These are phyloP conservation scores for Astatoreochromis straeleni DNA, from an alignment of 2,113 vertebrate species.

Conservation along the genomic window DNA sequence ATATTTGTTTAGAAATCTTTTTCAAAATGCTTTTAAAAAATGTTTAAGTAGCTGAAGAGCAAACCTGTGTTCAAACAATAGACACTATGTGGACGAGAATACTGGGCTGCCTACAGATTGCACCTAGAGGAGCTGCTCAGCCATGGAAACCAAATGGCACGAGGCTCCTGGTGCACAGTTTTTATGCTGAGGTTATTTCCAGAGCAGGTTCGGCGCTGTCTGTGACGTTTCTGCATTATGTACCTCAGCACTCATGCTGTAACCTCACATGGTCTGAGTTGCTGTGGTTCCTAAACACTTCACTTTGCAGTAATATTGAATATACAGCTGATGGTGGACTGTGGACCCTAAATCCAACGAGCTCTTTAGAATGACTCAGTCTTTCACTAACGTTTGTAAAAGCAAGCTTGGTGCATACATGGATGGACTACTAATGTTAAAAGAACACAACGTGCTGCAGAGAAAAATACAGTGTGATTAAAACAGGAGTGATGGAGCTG, in stretches of 20 bases:
- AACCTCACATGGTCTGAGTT: not conserved
- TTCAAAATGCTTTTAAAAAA: not conserved
- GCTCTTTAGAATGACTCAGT: not conserved
- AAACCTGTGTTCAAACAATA: not conserved
- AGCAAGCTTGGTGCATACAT: not conserved
- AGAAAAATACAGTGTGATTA: not conserved
- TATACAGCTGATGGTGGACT: not conserved
- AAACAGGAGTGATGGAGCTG: not conserved
- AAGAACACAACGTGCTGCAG: not conserved
- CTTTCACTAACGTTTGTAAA: not conserved
- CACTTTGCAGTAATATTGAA: not conserved
- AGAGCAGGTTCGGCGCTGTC: not conserved
- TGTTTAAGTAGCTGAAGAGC: not conserved
- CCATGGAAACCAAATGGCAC: not conserved
- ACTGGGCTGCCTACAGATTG: not conserved
- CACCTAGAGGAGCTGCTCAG: not conserved
- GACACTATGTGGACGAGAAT: not conserved
- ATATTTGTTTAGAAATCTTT: not conserved
- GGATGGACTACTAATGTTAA: not conserved
- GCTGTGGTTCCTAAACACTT: not conserved
- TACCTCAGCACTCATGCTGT: not conserved
- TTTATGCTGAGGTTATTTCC: not conserved
- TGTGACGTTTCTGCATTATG: not conserved
- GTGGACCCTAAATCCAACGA: not conserved
- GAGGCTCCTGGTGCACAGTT: not conserved